Percentiles rank a stretch among this genome's conserved stretches.
phyloP scores from a whole-genome alignment of 1,140 invertebrate species.

The Hyphantria cunea region DNA sequence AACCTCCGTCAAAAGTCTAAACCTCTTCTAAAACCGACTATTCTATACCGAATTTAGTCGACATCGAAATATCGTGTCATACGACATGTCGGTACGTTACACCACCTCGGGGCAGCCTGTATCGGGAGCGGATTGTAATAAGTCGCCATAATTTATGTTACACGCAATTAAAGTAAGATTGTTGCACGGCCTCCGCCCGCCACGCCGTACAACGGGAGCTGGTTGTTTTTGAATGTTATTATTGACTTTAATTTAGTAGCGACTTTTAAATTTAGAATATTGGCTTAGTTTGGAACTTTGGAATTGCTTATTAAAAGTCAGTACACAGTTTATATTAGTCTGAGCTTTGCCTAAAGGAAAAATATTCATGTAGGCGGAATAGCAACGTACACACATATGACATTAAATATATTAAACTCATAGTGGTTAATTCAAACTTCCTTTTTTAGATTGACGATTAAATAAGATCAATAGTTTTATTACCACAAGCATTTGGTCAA shows the following conservation, averaged over 20 bases:
- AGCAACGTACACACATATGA: no score
- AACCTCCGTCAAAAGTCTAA: no score
- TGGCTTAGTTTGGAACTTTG: background rate
- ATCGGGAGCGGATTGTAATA: constrained; percentile 75
- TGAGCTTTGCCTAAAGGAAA: no score
- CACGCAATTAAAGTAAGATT: constrained; percentile 80
- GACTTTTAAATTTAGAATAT: constrained; percentile 8
- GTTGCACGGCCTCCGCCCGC: constrained; percentile 48
- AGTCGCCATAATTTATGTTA: constrained; percentile 78
- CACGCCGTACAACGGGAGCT: constrained; percentile 36
- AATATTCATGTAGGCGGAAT: no score
- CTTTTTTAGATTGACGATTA: no score
- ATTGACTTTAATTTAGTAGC: constrained; percentile 31
- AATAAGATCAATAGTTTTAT: no score
- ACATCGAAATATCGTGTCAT: constrained; percentile 17
- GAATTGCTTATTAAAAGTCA: background rate
- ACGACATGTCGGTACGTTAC: constrained; percentile 37
- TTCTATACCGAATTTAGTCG: background rate
- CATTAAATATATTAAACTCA: no score
- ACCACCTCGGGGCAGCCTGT: constrained; percentile 50
- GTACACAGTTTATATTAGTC: background rate
- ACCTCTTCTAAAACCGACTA: no score
- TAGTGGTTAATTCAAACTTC: no score
- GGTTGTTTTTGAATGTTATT: constrained; percentile 34
- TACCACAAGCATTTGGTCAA: no score